Base-by-base conservation (phyloP, 2,797 vertebrate species). In the Dermochelys coriacea region DNA sequence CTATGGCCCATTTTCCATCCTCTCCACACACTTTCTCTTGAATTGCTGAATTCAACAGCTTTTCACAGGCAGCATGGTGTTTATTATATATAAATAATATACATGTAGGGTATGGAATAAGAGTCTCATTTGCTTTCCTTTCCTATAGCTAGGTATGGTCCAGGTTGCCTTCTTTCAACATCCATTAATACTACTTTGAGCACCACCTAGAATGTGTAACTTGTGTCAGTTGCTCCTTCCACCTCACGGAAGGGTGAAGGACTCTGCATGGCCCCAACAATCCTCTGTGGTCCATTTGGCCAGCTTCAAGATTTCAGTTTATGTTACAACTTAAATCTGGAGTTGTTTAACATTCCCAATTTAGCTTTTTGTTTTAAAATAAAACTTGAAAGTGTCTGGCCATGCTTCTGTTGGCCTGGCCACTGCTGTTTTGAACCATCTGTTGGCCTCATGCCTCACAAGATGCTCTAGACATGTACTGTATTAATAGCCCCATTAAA, bases 301-400 rank as follows among this genome's bases (percentile, higher is more conserved):
- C 49, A 49, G 78, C 25, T 80, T 85, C 84, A 59, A 86, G 86
- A 91, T 78, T 89, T 93, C 82, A 59, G n/a, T 71, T 94, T 80
- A 84, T 87, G 89, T 97, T 93, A 93, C 95, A 94, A 92, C 83
- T 95, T 84, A 96, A 98, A 95, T 85, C 80, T 97, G 94, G 84
- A 97, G 51, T 41, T 77, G 15, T 89, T 96, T 95, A 91, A 86
- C 94, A 90, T 96, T 97, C 88, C 55, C 11, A 87, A 45, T 84
- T 50, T 50, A n/a, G 31, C 82, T 90, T 77, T 88, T 9, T n/a
- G 7, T 41, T 6, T 37, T 87, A 34, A 93, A 85, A 37, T 64
- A 93, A 87, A 93, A 37, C 74, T 93, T 93, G n/a, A 96, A 91
- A 96, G 78, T 16, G 52, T 93, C 55, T 94, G 54, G 5, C 49